phyloP scores from a whole-genome alignment of 2,797 vertebrate species.

The Cetoscarus ocellatus region DNA sequence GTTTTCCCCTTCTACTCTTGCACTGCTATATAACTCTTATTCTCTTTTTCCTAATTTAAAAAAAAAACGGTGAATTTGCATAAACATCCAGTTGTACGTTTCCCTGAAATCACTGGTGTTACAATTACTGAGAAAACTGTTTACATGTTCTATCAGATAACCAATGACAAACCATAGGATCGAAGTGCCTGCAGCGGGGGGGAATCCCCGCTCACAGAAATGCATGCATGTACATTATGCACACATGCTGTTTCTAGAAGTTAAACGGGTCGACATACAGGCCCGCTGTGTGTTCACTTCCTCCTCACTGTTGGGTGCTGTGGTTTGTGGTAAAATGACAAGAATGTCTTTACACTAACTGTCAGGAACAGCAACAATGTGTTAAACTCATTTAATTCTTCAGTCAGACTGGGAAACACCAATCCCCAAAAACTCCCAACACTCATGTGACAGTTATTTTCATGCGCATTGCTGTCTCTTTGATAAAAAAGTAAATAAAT shows the following conservation, averaged over 20 bases:
- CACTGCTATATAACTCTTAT: too few species aligned
- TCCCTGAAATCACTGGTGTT: conserved; percentile 48
- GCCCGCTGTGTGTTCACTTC: conserved; percentile 34
- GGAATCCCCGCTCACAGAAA: conserved; percentile 52
- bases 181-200: conserved; percentile 47
- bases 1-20: too few species aligned
- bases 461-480: too few species aligned
- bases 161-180: conserved; percentile 32
- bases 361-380: conserved; percentile 24
- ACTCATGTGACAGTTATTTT: too few species aligned
- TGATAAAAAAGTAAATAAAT: too few species aligned
- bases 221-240: conserved; percentile 19
- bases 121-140: conserved; percentile 57
- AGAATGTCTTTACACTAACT: conserved; percentile 52
- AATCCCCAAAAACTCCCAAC: background rate
- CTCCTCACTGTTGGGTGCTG: conserved; percentile 48
- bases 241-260: conserved; percentile 23
- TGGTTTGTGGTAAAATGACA: conserved; percentile 61
- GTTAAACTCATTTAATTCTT: conserved; percentile 22
- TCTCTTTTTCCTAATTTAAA: too few species aligned
- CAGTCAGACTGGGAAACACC: background rate
- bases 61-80: background rate
- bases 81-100: conserved; percentile 31
- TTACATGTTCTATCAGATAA: conserved; percentile 48
- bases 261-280: conserved; percentile 59